Conservation (phyloP, 2,113 vertebrate genomes). For the Pomatorhinus ruficollis region DNA sequence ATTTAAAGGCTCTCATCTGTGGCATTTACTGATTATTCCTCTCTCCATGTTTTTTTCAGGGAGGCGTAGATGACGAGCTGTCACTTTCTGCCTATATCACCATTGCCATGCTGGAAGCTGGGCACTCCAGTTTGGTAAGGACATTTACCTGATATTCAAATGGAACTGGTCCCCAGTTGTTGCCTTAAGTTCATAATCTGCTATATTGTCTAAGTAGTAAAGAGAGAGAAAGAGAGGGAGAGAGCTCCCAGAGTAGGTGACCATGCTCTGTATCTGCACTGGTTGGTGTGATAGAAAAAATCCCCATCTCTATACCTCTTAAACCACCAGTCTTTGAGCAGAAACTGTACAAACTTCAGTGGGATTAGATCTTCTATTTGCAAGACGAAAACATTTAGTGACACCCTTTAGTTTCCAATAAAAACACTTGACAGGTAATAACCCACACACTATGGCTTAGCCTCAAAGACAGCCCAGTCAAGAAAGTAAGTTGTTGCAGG, state of each 20-base stretch:
- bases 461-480: not conserved
- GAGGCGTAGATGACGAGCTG: conserved; percentile 42
- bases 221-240: not conserved
- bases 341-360: not conserved
- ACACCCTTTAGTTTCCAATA: not conserved
- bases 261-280: not conserved
- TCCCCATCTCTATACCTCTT: not conserved
- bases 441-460: not conserved
- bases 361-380: not conserved
- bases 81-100: conserved; percentile 55
- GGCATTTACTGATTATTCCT: not conserved
- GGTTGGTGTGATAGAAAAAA: not conserved
- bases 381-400: not conserved
- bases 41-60: conserved; percentile 3
- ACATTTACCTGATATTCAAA: not conserved
- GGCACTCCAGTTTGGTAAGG: conserved; percentile 37
- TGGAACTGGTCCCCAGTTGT: not conserved
- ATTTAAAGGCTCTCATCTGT: not conserved
- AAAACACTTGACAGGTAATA: not conserved
- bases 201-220: not conserved
- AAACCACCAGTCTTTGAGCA: not conserved
- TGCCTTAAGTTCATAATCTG: not conserved
- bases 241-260: not conserved
- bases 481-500: not conserved
- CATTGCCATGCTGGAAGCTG: conserved; percentile 60